phyloP scores from a whole-genome alignment of 2,797 vertebrate species.

The Eulemur coronatus region DNA sequence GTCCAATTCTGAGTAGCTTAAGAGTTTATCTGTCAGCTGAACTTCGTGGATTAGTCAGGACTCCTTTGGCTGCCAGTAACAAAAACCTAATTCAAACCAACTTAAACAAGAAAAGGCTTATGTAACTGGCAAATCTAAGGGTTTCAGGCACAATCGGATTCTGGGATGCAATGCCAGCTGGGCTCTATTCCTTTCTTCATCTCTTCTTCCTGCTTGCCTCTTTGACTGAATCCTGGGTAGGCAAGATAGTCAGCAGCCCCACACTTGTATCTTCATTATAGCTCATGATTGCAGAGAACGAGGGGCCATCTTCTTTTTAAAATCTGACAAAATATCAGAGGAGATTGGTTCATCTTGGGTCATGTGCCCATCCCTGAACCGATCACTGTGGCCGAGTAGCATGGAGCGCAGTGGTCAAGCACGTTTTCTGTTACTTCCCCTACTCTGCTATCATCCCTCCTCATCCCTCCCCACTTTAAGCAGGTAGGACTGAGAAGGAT shows the following conservation, averaged over 20 bases:
- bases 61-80: constrained; percentile 35
- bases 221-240: constrained; percentile 9
- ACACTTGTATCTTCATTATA: not conserved
- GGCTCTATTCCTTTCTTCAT: not conserved
- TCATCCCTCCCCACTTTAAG: too few relatives aligned
- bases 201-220: not conserved
- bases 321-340: not conserved
- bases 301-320: not conserved
- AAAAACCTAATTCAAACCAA: constrained; percentile 20
- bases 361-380: not conserved
- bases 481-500: not conserved
- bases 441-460: too few relatives aligned
- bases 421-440: not conserved
- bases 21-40: constrained; percentile 43
- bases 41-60: constrained; percentile 9
- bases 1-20: not conserved
- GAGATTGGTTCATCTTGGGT: not conserved
- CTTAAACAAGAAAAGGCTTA: constrained; percentile 31
- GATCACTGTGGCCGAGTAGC: not conserved
- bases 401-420: not conserved
- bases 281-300: not conserved
- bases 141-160: not conserved
- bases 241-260: not conserved
- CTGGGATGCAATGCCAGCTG: not conserved
- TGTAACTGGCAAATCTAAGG: not conserved